These are phyloP conservation scores for Sebastes cheni DNA, from an alignment of 2,797 vertebrate genomes.

Conservation along the genomic window DNA sequence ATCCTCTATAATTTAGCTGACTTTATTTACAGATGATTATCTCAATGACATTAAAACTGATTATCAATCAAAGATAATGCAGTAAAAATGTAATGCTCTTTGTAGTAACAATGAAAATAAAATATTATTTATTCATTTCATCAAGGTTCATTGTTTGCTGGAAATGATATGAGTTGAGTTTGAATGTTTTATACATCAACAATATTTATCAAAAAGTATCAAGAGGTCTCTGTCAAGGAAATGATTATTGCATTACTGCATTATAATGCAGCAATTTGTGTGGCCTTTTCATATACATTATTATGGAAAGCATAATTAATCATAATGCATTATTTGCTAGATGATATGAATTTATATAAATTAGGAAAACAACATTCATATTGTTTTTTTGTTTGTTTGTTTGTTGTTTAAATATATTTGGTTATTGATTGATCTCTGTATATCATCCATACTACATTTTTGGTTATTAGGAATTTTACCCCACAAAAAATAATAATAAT, in stretches of 20 bases:
- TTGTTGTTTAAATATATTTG: not conserved
- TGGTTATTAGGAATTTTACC: not conserved
- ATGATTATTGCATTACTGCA: not conserved
- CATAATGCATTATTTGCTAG: not conserved
- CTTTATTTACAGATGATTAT: not conserved
- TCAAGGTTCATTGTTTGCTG: not conserved
- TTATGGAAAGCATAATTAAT: not conserved
- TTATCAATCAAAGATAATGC: not conserved
- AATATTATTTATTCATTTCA: rapidly evolving
- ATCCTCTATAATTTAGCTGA: not conserved
- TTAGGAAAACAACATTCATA: not conserved
- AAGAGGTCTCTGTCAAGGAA: not conserved
- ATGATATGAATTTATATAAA: not conserved
- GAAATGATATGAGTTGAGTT: not conserved
- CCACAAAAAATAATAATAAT: no score
- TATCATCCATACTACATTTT: no score
- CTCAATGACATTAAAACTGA: not conserved
- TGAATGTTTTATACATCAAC: rapidly evolving
- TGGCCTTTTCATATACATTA: not conserved
- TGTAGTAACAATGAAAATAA: not conserved
- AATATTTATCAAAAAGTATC: not conserved
- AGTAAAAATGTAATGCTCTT: not conserved
- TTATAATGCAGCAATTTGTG: not conserved
- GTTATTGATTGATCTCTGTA: not conserved
- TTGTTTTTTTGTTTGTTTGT: not conserved